Conservation (phyloP, 2,888 invertebrate species). For the Amiota communis region DNA sequence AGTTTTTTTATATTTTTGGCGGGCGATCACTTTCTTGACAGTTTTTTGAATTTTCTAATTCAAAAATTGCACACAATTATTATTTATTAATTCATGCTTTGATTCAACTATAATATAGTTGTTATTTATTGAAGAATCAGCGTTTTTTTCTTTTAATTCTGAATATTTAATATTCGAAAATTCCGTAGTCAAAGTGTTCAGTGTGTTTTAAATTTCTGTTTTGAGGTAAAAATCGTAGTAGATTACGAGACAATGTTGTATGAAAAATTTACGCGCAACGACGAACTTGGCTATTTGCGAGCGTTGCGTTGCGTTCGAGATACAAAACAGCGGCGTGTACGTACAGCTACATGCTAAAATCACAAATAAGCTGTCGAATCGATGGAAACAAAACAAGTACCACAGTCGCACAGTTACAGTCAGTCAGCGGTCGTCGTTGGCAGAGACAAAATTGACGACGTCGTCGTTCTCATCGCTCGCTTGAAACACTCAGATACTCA, state of each 20-base stretch:
- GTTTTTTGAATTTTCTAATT: background rate
- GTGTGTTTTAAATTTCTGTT: constrained; percentile 36
- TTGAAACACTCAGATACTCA: constrained; percentile 34
- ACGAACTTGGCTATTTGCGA: constrained; percentile 56
- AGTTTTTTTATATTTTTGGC: constrained; percentile 10
- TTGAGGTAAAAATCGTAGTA: constrained; percentile 31
- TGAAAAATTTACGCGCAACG: constrained; percentile 53
- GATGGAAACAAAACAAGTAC: constrained; percentile 61
- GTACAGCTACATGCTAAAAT: constrained; percentile 70
- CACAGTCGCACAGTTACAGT: constrained; percentile 57
- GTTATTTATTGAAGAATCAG: constrained; percentile 19
- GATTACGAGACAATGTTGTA: constrained; percentile 1
- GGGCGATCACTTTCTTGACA: constrained; percentile 1
- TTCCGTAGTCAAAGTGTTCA: constrained; percentile 30
- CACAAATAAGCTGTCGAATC: constrained; percentile 69
- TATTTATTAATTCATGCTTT: background rate
- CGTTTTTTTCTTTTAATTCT: background rate
- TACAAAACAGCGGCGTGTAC: constrained; percentile 57
- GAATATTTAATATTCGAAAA: background rate
- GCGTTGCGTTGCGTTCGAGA: constrained; percentile 44
- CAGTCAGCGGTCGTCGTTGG: constrained; percentile 28
- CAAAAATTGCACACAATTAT: constrained; percentile 8
- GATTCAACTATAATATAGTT: constrained; percentile 2
- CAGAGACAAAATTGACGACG: background rate
- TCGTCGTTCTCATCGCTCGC: background rate